These are phyloP conservation scores for Callimorpha dominula DNA, from an alignment of 2,888 invertebrate genomes.

Conservation along the genomic window DNA sequence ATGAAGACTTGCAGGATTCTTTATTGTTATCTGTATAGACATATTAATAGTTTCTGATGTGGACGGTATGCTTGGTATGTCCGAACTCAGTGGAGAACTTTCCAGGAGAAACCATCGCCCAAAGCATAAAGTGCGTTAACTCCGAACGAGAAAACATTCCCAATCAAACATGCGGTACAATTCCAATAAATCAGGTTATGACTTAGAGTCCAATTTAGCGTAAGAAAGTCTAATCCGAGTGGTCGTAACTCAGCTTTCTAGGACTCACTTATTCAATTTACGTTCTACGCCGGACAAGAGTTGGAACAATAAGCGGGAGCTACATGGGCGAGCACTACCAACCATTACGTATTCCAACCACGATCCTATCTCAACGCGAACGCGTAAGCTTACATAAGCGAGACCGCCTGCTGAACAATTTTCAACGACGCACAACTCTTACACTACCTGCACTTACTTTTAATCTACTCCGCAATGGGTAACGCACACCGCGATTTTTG, in stretches of 20 bases:
- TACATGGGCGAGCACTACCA: slow-evolving; percentile 82
- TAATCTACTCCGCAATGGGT: slow-evolving; percentile 56
- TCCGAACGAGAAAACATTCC: slow-evolving; percentile 43
- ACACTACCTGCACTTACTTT: slow-evolving; percentile 12
- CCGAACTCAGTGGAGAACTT: neutral
- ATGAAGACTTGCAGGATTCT: slow-evolving; percentile 33
- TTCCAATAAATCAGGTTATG: slow-evolving; percentile 63
- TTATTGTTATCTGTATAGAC: slow-evolving; percentile 23
- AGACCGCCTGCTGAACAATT: slow-evolving; percentile 30
- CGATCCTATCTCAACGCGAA: slow-evolving; percentile 67
- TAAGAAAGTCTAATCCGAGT: slow-evolving; percentile 55
- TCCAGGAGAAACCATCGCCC: neutral
- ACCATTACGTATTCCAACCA: slow-evolving; percentile 83
- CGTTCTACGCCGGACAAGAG: slow-evolving; percentile 65
- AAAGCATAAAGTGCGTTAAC: slow-evolving; percentile 36
- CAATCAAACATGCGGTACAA: slow-evolving; percentile 46
- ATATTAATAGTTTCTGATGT: neutral
- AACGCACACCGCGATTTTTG: slow-evolving; percentile 23
- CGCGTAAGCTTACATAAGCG: slow-evolving; percentile 43
- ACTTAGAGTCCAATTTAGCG: slow-evolving; percentile 67
- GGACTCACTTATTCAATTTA: slow-evolving; percentile 77
- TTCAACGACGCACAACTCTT: slow-evolving; percentile 32
- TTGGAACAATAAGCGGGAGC: slow-evolving; percentile 72
- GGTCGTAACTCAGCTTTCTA: slow-evolving; percentile 62
- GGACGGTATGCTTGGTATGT: neutral